Base-by-base conservation (phyloP, 2,113 vertebrate species). In the Narcine bancroftii region DNA sequence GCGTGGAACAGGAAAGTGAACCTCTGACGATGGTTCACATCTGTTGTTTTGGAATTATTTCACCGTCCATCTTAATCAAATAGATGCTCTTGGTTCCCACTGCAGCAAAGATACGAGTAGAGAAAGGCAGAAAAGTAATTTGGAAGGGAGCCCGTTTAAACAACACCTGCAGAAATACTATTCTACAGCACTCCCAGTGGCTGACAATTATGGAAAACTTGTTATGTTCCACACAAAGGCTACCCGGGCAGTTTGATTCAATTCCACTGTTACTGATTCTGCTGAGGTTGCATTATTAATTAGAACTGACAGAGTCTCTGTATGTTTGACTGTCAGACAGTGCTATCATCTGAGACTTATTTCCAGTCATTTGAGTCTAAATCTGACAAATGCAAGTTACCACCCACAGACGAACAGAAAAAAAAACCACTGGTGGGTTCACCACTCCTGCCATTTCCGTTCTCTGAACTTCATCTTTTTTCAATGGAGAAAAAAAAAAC, bases 141-240 rank as follows among this genome's bases (percentile, higher is more conserved):
- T 89, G 85, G 85, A 63, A 89, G 33, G n/a, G 36, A 63, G 56
- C 85, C 85, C 60, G 42, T 65, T 65, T 65, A 89, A 89, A 89
- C 85, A 89, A 89, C 56, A 89, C 85, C 85, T 89, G 85, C 85
- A 89, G 85, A 89, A 89, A 89, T 39, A 36, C 85, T 89, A 89
- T 63, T 65, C 85, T 39, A 89, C 56, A 66, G n/a, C 56, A 65
- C 60, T 89, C 26, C 60, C 85, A 89, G 85, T 63, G 85, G n/a
- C 60, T 65, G 60, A 89, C 63, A 60, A 63, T 89, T 65, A 63
- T 89, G 85, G 29, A 56, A 89, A 89, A 65, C 56, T 65, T 63
- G 85, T 36, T 89, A 36, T 66, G 85, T 39, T n/a, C 85, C 53
- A 39, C 36, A 65, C 85, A 89, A 89, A 89, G 36, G n/a, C 60